These are phyloP conservation scores for Aphodius sticticus DNA, from an alignment of 2,888 invertebrate genomes.

Conservation along the genomic window DNA sequence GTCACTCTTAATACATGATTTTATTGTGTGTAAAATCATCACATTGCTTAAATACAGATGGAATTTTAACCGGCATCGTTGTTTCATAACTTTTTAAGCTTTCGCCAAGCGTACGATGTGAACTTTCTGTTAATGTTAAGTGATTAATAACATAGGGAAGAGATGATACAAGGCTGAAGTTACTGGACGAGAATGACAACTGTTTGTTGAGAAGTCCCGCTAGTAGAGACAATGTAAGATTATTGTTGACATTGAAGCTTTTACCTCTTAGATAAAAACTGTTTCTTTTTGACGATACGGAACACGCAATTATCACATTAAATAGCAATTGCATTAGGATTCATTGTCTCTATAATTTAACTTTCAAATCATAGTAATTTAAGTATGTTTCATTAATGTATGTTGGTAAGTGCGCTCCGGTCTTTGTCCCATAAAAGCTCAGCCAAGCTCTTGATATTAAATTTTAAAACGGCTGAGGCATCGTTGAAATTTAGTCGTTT, in stretches of 20 bases:
- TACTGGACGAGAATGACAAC: background rate
- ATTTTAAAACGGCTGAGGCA: too few species aligned
- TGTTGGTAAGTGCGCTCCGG: too few species aligned
- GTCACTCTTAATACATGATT: too few species aligned
- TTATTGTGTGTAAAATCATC: too few species aligned
- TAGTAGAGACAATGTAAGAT: background rate
- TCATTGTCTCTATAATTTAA: too few species aligned
- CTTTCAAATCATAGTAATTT: too few species aligned
- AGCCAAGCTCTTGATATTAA: too few species aligned
- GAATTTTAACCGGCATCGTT: background rate
- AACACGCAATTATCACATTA: background rate
- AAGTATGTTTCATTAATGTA: too few species aligned
- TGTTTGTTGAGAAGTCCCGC: background rate
- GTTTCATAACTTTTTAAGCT: conserved; percentile 11
- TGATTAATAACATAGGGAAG: background rate
- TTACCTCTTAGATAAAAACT: background rate
- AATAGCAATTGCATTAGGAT: background rate
- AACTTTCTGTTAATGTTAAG: background rate
- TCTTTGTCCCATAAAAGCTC: too few species aligned
- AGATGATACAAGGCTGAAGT: background rate
- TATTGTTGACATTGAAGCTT: background rate
- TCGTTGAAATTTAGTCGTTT: too few species aligned
- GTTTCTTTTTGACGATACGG: background rate
- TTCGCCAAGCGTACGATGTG: background rate
- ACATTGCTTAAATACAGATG: conserved; percentile 26